Percentiles rank a stretch among this genome's conserved stretches.
Evolutionary conservation across 2,888 invertebrate species (phyloP).

Genomic region (Brassicogethes aeneus): DNA sequence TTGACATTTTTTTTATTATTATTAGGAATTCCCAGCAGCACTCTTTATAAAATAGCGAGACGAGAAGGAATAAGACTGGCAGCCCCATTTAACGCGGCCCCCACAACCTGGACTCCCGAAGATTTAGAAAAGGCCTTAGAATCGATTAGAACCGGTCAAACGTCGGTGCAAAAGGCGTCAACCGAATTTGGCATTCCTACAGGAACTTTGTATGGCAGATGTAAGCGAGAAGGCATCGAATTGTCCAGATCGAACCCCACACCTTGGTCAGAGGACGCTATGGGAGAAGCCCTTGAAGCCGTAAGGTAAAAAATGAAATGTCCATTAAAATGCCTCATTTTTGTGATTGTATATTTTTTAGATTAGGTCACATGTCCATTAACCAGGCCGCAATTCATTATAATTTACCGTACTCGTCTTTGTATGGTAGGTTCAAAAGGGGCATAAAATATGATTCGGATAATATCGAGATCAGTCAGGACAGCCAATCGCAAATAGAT

Average conservation of each 20-base stretch:
- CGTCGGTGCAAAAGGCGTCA: constrained; percentile 79
- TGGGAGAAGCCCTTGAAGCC: constrained; percentile 84
- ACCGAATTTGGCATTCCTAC: constrained; percentile 82
- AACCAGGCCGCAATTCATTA: constrained; percentile 89
- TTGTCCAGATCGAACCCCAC: constrained; percentile 83
- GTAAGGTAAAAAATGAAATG: constrained; percentile 63
- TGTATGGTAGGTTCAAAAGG: constrained; percentile 81
- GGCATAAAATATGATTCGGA: constrained; percentile 66
- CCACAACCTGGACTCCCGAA: constrained; percentile 78
- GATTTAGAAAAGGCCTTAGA: constrained; percentile 76
- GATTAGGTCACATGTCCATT: constrained; percentile 86
- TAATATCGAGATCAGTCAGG: constrained; percentile 34
- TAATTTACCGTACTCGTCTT: constrained; percentile 82
- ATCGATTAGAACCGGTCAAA: constrained; percentile 70
- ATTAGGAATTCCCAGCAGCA: constrained; percentile 78
- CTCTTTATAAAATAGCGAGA: constrained; percentile 83
- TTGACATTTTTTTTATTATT: constrained; percentile 6
- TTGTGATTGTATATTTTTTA: no score
- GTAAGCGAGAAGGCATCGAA: constrained; percentile 84
- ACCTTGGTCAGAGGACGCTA: constrained; percentile 89
- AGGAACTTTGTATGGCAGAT: constrained; percentile 80
- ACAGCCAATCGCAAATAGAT: constrained; percentile 36
- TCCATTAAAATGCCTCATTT: no score
- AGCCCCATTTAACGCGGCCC: constrained; percentile 85
- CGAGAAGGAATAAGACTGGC: constrained; percentile 82